A percentile compares a stretch with the other conserved stretches of the same genome.
Evolutionary conservation across 2,888 invertebrate species (phyloP).

Genomic region (Folsomia manolachei): DNA sequence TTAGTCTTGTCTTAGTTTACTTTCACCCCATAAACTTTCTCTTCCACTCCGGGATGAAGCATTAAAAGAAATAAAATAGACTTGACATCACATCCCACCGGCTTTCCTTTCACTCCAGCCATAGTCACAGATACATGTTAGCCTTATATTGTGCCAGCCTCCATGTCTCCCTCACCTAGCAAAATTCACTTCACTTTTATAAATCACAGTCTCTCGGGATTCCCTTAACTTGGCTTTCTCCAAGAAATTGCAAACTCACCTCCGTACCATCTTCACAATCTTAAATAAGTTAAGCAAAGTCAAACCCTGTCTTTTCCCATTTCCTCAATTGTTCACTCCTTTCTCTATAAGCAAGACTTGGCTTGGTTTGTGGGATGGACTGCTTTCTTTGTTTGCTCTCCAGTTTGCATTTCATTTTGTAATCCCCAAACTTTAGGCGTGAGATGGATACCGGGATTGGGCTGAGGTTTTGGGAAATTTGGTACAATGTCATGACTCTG

Average conservation of each 20-base stretch:
- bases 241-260: not conserved
- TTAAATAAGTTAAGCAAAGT: not conserved
- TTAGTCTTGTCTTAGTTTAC: no score
- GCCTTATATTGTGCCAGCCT: no score
- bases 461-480: no score
- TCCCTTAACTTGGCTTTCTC: not conserved
- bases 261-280: not conserved
- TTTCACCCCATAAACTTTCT: no score
- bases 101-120: not conserved
- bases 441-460: not conserved
- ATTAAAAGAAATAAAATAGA: not conserved
- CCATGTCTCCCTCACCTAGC: not conserved
- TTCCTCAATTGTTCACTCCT: not conserved
- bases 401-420: not conserved
- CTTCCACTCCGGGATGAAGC: not conserved
- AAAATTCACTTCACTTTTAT: conserved; percentile 21
- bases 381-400: not conserved
- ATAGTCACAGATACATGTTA: no score
- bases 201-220: conserved; percentile 10
- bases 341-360: not conserved
- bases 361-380: no score
- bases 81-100: conserved; percentile 11
- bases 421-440: not conserved
- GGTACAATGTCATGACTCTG: not conserved
- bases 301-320: not conserved